Evolutionary conservation across 1,140 invertebrate genomes (phyloP).

Genomic region (Nasonia giraulti): DNA sequence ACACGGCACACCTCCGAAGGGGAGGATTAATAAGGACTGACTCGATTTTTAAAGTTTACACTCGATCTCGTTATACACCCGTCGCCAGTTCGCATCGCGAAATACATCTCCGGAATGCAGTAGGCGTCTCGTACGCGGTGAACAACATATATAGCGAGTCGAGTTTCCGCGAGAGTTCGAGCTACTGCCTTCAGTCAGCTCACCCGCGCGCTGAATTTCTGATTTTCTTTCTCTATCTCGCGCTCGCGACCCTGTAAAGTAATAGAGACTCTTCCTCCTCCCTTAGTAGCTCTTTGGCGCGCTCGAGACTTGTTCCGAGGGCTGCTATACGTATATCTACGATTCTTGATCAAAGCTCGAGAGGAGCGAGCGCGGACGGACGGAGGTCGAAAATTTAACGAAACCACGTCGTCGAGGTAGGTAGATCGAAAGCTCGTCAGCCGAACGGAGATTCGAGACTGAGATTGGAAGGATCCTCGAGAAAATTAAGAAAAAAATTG

Average conservation of each 20-base stretch:
- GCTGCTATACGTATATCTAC: too few relatives aligned
- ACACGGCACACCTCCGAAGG: too few relatives aligned
- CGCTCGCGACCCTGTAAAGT: background rate
- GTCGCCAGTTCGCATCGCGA: too few relatives aligned
- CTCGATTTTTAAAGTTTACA: too few relatives aligned
- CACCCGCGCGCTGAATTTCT: background rate
- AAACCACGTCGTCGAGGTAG: background rate
- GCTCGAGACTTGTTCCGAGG: too few relatives aligned
- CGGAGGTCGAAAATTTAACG: background rate
- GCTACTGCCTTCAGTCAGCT: background rate
- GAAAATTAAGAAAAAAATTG: background rate
- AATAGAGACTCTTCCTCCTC: background rate
- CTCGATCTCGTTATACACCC: too few relatives aligned
- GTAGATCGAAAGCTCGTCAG: too few relatives aligned
- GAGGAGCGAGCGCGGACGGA: background rate
- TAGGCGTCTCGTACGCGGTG: too few relatives aligned
- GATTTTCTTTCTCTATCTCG: background rate
- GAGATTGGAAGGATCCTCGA: background rate
- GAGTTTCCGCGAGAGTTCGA: background rate
- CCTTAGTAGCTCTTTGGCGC: too few relatives aligned
- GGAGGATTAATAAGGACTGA: too few relatives aligned
- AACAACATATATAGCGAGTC: background rate
- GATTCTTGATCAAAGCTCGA: background rate
- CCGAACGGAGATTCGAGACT: background rate
- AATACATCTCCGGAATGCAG: too few relatives aligned